phyloP scores from a whole-genome alignment of 2,888 invertebrate genomes.

The Meliscaeva auricollis region DNA sequence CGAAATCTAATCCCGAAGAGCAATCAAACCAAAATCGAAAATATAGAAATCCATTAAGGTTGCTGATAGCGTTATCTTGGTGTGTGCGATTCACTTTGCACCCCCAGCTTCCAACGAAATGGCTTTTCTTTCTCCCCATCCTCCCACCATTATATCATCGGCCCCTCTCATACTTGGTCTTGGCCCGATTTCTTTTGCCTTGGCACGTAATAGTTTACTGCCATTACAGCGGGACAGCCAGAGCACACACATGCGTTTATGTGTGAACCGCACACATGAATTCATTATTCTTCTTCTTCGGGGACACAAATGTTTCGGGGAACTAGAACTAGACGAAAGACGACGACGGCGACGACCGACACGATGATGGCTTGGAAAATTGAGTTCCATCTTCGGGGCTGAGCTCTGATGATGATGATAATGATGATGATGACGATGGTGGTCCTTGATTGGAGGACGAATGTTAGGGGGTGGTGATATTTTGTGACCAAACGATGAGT shows the following conservation, averaged over 20 bases:
- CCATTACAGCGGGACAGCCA: conserved; percentile 65
- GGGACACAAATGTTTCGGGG: conserved; percentile 39
- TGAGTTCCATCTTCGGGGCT: conserved; percentile 72
- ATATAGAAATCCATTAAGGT: conserved; percentile 80
- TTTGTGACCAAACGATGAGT: conserved; percentile 70
- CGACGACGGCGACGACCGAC: neutral
- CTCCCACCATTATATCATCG: too few species aligned
- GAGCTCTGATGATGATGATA: conserved; percentile 67
- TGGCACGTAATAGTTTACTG: conserved; percentile 72
- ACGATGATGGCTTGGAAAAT: conserved; percentile 61
- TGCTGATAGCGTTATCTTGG: conserved; percentile 79
- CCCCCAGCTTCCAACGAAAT: conserved; percentile 46
- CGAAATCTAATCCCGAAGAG: conserved; percentile 80
- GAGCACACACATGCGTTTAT: conserved; percentile 76
- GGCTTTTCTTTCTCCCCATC: conserved; percentile 36
- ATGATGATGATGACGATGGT: conserved; percentile 34
- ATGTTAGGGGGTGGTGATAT: conserved; percentile 42
- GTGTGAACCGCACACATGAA: conserved; percentile 77
- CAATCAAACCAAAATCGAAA: conserved; percentile 80
- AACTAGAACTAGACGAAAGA: neutral
- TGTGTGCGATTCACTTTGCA: conserved; percentile 62
- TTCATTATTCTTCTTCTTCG: conserved; percentile 69
- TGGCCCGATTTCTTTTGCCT: conserved; percentile 31
- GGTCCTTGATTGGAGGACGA: conserved; percentile 24
- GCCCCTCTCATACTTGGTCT: neutral